These are phyloP conservation scores for Pandemis corylana DNA, from an alignment of 2,888 invertebrate species.

Conservation along the genomic window DNA sequence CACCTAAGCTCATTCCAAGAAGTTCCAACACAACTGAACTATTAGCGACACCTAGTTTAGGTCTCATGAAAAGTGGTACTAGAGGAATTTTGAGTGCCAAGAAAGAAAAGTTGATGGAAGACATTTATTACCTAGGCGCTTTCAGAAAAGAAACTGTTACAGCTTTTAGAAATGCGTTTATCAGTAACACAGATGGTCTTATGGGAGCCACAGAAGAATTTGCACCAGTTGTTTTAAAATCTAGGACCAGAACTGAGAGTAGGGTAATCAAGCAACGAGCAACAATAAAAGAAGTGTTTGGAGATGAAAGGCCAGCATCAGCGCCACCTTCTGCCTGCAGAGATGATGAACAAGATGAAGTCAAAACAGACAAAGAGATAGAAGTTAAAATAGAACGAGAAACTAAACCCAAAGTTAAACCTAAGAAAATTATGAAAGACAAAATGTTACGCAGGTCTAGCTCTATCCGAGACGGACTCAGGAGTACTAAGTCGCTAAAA, in stretches of 20 bases:
- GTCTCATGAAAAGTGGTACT: conserved; percentile 70
- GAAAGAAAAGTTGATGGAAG: conserved; percentile 82
- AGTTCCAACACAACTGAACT: conserved; percentile 83
- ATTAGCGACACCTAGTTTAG: conserved; percentile 87
- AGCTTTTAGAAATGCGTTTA: conserved; percentile 87
- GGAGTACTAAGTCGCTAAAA: conserved; percentile 78
- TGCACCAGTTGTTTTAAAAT: conserved; percentile 89
- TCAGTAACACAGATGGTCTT: conserved; percentile 85
- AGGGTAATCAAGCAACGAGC: conserved; percentile 89
- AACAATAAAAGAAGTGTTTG: conserved; percentile 93
- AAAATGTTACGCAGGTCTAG: conserved; percentile 72
- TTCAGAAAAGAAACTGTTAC: conserved; percentile 89
- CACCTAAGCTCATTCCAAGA: conserved; percentile 85
- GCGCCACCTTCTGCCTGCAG: conserved; percentile 90
- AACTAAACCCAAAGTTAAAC: conserved; percentile 70
- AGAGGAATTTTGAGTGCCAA: conserved; percentile 73
- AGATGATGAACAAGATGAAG: conserved; percentile 69
- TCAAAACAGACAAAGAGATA: conserved; percentile 59
- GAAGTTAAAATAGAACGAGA: conserved; percentile 68
- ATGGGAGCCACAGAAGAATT: conserved; percentile 86
- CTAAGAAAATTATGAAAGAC: conserved; percentile 75
- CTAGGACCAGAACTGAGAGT: conserved; percentile 91
- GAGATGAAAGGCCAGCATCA: conserved; percentile 91
- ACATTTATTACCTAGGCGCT: conserved; percentile 86
- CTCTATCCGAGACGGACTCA: conserved; percentile 78